Base-by-base conservation (phyloP, 2,797 vertebrate genomes). In the Paratrypauchen microcephalus region DNA sequence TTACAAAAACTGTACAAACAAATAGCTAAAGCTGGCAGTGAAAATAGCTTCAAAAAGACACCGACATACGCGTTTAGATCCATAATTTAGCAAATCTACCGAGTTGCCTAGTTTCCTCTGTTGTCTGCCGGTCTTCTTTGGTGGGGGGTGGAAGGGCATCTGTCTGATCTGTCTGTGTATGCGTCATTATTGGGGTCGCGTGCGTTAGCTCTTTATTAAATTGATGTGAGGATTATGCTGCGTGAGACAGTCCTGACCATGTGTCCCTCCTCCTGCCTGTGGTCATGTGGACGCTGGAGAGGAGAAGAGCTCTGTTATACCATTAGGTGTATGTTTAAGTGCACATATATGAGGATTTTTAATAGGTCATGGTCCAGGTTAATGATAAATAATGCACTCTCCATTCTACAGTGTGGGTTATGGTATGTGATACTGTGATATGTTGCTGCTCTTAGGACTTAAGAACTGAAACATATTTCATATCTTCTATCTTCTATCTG, bases 171-270 rank as follows among this genome's bases (percentile, higher is more conserved):
- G 70, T 57, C 32, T 56, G 70, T 59, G 57, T 66, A 57, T 64
- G 65, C 74, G 73, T 52, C 57, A 60, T 58, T 76, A 80, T 82
- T 61, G 70, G 85, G 83, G 88, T 89, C 83, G 86, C 65, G 74
- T 82, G 76, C 79, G 80, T 81, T 69, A 74, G 65, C 72, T 82
- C 78, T 78, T 87, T 81, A 87, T 89, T 86, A 86, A 73, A 79
- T 70, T 86, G 84, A 87, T 84, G 87, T 87, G 83, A 80, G 84
- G 84, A 91, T 90, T 89, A 89, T 50, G 36, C 69, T 72, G 82
- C 50, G 1, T 78, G 85, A 70, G 79, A 69, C 80, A 3, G 80
- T 58, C 41, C 76, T 19, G 39, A 58, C 77, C 79, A 81, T 86
- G 86, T 84, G 82, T 88, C 72, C 52, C 50, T n/a, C 11, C 7